Conservation (phyloP, 1,140 invertebrate species). For the Diuraphis noxia region DNA sequence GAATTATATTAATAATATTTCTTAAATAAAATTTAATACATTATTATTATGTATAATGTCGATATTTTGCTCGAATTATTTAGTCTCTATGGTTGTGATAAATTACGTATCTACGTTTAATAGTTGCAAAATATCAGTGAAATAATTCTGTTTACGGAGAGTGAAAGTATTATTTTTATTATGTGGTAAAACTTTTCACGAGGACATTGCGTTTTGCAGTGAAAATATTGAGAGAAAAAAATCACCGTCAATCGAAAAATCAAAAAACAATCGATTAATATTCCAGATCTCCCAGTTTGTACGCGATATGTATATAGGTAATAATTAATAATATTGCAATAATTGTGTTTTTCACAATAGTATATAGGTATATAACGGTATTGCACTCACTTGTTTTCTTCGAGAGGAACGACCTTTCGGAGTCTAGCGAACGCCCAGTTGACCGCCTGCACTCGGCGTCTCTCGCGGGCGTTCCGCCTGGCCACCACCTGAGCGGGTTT, state of each 20-base stretch:
- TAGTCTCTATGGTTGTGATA: background rate
- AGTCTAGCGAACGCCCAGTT: slow-evolving; percentile 64
- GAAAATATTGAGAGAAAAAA: background rate
- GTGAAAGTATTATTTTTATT: too few species aligned
- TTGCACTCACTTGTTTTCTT: slow-evolving; percentile 59
- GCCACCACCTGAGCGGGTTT: slow-evolving; percentile 65
- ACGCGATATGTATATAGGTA: background rate
- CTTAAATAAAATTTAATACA: background rate
- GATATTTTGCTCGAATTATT: background rate
- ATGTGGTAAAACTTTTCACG: too few species aligned
- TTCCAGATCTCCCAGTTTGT: background rate
- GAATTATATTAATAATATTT: background rate
- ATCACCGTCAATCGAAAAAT: background rate
- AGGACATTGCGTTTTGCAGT: too few species aligned
- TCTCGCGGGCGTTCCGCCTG: slow-evolving; percentile 65
- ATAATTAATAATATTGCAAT: background rate
- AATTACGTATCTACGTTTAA: background rate
- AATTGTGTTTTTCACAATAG: background rate
- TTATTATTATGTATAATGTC: too few species aligned
- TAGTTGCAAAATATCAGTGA: background rate
- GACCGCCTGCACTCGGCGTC: slow-evolving; percentile 65
- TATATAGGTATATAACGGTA: background rate
- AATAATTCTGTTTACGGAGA: too few species aligned
- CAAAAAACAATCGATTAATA: too few species aligned
- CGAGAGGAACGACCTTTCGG: slow-evolving; percentile 62